phyloP scores from a whole-genome alignment of 2,888 invertebrate species.

The Drosophila lacicola region DNA sequence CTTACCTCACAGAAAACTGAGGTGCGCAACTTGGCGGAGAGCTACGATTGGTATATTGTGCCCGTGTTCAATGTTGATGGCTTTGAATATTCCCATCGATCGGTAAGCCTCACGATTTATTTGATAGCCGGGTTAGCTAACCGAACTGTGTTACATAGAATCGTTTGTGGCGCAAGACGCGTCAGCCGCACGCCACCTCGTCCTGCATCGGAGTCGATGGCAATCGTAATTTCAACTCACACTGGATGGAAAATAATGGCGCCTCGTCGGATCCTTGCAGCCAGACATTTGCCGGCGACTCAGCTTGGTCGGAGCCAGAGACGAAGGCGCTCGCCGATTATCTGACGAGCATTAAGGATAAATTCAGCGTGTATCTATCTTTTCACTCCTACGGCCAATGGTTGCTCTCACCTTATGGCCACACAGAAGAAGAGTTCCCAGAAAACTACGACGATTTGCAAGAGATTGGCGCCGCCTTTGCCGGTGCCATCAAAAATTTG shows the following conservation, averaged over 20 bases:
- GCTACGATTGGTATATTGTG: constrained; percentile 91
- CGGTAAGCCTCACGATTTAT: constrained; percentile 85
- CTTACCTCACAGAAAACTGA: constrained; percentile 87
- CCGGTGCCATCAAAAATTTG: constrained; percentile 85
- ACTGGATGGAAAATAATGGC: constrained; percentile 84
- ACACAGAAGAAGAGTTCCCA: constrained; percentile 81
- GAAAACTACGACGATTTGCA: constrained; percentile 85
- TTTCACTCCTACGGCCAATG: constrained; percentile 89
- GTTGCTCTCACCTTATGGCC: constrained; percentile 87
- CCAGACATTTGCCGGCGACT: constrained; percentile 86
- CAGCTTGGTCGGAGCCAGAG: constrained; percentile 87
- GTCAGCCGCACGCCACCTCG: constrained; percentile 84
- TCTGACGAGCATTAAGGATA: constrained; percentile 84
- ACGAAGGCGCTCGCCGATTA: constrained; percentile 85
- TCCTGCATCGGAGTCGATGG: constrained; percentile 83
- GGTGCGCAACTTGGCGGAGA: constrained; percentile 87
- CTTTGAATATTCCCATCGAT: constrained; percentile 88
- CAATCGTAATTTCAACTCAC: constrained; percentile 84
- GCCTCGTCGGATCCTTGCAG: constrained; percentile 85
- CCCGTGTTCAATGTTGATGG: constrained; percentile 91
- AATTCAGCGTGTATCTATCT: constrained; percentile 87
- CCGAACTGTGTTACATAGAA: constrained; percentile 84
- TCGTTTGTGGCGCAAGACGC: constrained; percentile 89
- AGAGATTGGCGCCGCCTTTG: constrained; percentile 86
- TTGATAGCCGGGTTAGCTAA: not conserved